Percentiles rank a stretch among this genome's conserved stretches.
These are phyloP conservation scores for Ischnus inquisitorius DNA, from an alignment of 2,888 invertebrate genomes.

Conservation along the genomic window DNA sequence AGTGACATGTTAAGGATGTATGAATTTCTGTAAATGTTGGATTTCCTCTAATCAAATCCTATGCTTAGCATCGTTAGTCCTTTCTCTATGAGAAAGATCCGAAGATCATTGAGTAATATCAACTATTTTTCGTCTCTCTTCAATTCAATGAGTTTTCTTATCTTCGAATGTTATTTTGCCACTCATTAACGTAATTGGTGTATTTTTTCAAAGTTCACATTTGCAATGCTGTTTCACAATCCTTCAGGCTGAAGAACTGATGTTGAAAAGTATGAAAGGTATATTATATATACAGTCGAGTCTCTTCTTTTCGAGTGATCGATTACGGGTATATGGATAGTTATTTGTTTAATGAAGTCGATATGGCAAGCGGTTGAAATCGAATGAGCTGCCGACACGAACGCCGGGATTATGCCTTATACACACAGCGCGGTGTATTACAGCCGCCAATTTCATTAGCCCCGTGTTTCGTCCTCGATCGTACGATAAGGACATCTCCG, in stretches of 20 bases:
- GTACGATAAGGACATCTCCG: slow-evolving; percentile 57
- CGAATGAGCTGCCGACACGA: slow-evolving; percentile 23
- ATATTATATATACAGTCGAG: not conserved
- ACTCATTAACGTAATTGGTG: not conserved
- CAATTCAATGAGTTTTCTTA: slow-evolving; percentile 38
- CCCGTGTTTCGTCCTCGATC: slow-evolving; percentile 56
- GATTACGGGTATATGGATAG: slow-evolving; percentile 31
- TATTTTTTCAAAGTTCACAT: not conserved
- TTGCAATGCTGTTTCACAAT: not conserved
- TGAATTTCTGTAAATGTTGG: too few species aligned
- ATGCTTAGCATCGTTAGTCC: too few species aligned
- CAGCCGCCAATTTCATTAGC: slow-evolving; percentile 68
- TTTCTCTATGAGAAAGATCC: too few species aligned
- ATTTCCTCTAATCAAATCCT: too few species aligned
- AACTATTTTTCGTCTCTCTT: not conserved
- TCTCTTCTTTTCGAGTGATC: slow-evolving; percentile 18
- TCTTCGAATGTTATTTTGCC: slow-evolving; percentile 9
- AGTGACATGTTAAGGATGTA: too few species aligned
- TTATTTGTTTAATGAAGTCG: slow-evolving; percentile 34
- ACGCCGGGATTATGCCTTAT: slow-evolving; percentile 19
- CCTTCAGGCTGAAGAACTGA: not conserved
- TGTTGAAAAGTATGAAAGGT: not conserved
- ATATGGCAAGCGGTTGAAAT: slow-evolving; percentile 5
- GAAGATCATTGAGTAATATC: too few species aligned
- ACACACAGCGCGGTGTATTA: slow-evolving; percentile 17